Evolutionary conservation across 2,888 invertebrate genomes (phyloP), one percentile per base, ranked within the genome.

Genomic region (Ophion ellenae): DNA sequence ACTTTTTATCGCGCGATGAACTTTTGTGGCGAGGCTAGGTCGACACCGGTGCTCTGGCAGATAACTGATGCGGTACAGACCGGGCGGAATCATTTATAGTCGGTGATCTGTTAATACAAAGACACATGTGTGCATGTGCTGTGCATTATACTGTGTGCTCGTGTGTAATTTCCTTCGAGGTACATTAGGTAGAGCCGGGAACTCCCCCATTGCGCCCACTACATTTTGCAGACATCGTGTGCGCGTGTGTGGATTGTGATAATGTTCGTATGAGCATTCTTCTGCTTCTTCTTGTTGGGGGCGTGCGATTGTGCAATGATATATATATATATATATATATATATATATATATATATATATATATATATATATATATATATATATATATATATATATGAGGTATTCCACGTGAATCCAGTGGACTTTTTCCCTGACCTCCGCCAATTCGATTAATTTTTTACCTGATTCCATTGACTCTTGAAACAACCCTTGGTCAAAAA

Each of bases 61-160:
- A 10, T 53, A 17, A 53, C 70, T 70, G 7, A 53, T 70, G 28
- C 24, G 70, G 53, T 70, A 53, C 70, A 24, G n/a, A 14, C 28
- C 53, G 7, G 53, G 28, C 70, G 47, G 47, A 28, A 24, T 70
- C 70, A 70, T 70, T 70, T 70, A 70, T 70, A 70, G 17, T 70
- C 70, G 2, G 9, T 32, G 28, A 70, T 70, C 28, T 70, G 53
- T 53, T 17, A 53, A 70, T 28, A 53, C 24, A 53, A 28, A 47
- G 28, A 70, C 28, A 17, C 70, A 53, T 53, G 47, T 70, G 70
- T 5, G 17, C 53, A 14, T 53, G 53, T 53, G 53, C 3, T 53
- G 53, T 53, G 17, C 3, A 14, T 17, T 53, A 14, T 53, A 53
- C 14, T 5, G 53, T 70, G 28, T 70, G 53, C 53, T 70, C 28